Evolutionary conservation across 2,113 vertebrate species (phyloP), one percentile per base, ranked within the genome.

Genomic region (Colistium nudipinnis): DNA sequence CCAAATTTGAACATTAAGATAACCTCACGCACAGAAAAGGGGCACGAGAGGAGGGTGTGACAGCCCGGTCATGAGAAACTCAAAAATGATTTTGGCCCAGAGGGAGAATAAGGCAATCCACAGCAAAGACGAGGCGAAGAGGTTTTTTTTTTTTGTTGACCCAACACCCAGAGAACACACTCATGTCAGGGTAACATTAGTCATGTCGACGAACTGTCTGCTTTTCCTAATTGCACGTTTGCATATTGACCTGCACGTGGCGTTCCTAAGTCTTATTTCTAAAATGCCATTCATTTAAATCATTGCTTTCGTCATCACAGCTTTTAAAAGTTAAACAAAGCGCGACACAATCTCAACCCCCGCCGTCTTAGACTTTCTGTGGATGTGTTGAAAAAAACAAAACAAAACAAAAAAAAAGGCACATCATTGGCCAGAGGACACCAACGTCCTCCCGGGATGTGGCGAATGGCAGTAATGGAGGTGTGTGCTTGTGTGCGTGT

Each of bases 141-240:
- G 56, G 68, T 20, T 49, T 20, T 52, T 13, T 28, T 38, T 57
- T 22, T 62, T 20, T 33, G 48, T 20, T 33, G 48, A 25, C 49
- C 38, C 30, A 19, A 22, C n/a, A 28, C 51, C 17, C 30, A 2
- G 25, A 68, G 64, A 62, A 56, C 49, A 31, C 4, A 4, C 38
- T 12, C 7, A 27, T 2, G 2, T 19, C 43, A 22, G 31, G 5
- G 61, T n/a, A 56, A 17, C 38, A 36, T 24, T 53, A 17, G 53
- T 75, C 57, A 70, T 24, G 31, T 13, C n/a, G n/a, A n/a, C n/a
- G n/a, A 8, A 62, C 17, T 39, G 57, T 41, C 14, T 61, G 24
- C 36, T n/a, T 30, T 53, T 7, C 66, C 39, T 71, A 67, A 75
- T 63, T 67, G 51, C 67, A 71, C 53, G 44, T 79, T 79, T 60